These are phyloP conservation scores for Drosophila kurseongensis DNA, from an alignment of 1,140 invertebrate species.

Conservation along the genomic window DNA sequence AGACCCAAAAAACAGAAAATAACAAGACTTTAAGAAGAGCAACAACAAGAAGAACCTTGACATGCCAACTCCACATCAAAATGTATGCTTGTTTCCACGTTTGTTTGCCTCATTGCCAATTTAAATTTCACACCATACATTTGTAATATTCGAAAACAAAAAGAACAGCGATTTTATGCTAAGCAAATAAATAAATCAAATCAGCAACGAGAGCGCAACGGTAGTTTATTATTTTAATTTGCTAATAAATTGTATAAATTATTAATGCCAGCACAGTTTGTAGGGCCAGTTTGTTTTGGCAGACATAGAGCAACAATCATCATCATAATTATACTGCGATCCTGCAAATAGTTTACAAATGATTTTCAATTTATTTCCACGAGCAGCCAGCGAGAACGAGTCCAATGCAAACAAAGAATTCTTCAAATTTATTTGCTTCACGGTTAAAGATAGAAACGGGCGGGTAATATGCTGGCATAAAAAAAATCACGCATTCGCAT, in stretches of 20 bases:
- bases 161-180: constrained; percentile 21
- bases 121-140: constrained; percentile 20
- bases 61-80: constrained; percentile 55
- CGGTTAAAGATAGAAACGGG: constrained; percentile 33
- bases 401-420: constrained; percentile 60
- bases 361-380: constrained; percentile 51
- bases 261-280: constrained; percentile 56
- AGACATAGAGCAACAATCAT: constrained; percentile 41
- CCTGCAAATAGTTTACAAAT: constrained; percentile 65
- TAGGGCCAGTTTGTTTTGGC: constrained; percentile 64
- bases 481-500: constrained; percentile 55
- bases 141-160: constrained; percentile 4
- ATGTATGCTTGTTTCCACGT: constrained; percentile 2
- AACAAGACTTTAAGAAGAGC: constrained; percentile 5
- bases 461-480: constrained; percentile 56
- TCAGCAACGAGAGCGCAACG: neutral
- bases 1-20: constrained; percentile 3
- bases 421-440: constrained; percentile 72
- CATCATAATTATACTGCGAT: constrained; percentile 42
- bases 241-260: constrained; percentile 73
- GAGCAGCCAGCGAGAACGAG: constrained; percentile 17
- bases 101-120: constrained; percentile 24
- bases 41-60: constrained; percentile 32
- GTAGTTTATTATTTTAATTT: constrained; percentile 58
- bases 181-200: constrained; percentile 64